A percentile compares a stretch with the other conserved stretches of the same genome.
These are phyloP conservation scores for Cremastinae sp. DNA, from an alignment of 2,888 invertebrate genomes.

Conservation along the genomic window DNA sequence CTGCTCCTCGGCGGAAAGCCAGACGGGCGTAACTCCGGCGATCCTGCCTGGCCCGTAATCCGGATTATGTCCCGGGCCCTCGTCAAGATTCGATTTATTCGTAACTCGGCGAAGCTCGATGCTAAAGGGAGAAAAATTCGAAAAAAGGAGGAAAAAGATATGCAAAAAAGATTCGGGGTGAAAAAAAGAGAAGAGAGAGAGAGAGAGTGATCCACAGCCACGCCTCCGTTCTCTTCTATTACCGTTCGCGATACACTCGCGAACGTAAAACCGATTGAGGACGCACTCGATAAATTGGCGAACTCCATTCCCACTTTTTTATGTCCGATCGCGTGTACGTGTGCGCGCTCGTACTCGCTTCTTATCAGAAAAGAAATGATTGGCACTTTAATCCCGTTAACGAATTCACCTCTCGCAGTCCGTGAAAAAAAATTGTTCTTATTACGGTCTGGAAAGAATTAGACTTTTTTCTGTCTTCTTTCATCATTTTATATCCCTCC, in stretches of 20 bases:
- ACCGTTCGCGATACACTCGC: constrained; percentile 4
- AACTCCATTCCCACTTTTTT: neutral
- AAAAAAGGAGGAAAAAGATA: too few species aligned
- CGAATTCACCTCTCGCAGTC: constrained; percentile 33
- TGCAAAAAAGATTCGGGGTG: neutral
- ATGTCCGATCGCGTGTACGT: neutral
- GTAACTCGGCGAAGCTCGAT: constrained; percentile 17
- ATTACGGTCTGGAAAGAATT: too few species aligned
- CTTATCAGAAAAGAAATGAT: constrained; percentile 39
- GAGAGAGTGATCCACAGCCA: constrained; percentile 20
- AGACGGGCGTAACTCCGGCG: constrained; percentile 11
- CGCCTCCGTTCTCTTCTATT: constrained; percentile 22
- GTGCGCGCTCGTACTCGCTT: constrained; percentile 1
- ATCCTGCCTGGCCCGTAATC: neutral
- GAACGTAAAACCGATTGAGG: constrained; percentile 41
- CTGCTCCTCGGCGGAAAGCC: neutral
- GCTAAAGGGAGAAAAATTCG: constrained; percentile 14
- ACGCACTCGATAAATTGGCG: constrained; percentile 46
- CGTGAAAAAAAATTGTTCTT: constrained; percentile 7
- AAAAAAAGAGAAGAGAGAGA: neutral
- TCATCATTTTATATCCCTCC: too few species aligned
- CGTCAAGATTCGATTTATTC: neutral
- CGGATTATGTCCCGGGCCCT: neutral
- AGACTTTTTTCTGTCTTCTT: too few species aligned
- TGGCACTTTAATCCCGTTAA: constrained; percentile 38